phyloP scores from a whole-genome alignment of 2,113 vertebrate genomes.

The Lonchura striata region DNA sequence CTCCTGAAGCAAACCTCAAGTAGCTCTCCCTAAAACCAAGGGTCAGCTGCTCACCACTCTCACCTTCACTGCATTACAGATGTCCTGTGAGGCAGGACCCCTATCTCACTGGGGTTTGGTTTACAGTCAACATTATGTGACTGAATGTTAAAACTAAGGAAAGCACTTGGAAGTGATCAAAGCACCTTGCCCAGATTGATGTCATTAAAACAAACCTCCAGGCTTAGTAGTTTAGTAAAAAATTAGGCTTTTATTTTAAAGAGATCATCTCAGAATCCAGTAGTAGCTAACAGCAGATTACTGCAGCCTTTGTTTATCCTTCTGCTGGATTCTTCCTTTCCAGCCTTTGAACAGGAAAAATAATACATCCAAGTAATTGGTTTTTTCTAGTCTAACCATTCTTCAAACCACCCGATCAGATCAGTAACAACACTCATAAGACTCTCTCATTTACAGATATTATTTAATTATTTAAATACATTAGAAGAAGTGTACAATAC shows the following conservation, averaged over 20 bases:
- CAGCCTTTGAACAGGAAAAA: not conserved
- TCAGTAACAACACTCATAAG: not conserved
- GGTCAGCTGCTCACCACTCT: not conserved
- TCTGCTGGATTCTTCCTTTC: not conserved
- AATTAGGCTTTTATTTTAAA: not conserved
- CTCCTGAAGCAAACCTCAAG: not conserved
- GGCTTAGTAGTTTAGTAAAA: not conserved
- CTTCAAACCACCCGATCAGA: not conserved
- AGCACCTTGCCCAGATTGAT: not conserved
- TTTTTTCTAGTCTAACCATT: not conserved
- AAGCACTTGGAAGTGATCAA: slow-evolving; percentile 5
- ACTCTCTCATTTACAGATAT: not conserved
- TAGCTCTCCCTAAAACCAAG: not conserved
- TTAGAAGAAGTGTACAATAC: not conserved
- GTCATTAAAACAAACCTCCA: not conserved
- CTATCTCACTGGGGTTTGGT: not conserved
- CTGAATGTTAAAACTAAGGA: not conserved
- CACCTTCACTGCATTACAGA: not conserved
- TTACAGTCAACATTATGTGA: not conserved
- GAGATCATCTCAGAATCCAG: not conserved
- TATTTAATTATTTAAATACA: not conserved
- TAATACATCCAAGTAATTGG: not conserved
- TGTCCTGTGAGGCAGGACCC: not conserved
- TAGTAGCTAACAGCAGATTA: not conserved
- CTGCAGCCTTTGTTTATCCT: not conserved